These are phyloP conservation scores for Saxidomus purpurata DNA, from an alignment of 1,140 invertebrate species.

Conservation along the genomic window DNA sequence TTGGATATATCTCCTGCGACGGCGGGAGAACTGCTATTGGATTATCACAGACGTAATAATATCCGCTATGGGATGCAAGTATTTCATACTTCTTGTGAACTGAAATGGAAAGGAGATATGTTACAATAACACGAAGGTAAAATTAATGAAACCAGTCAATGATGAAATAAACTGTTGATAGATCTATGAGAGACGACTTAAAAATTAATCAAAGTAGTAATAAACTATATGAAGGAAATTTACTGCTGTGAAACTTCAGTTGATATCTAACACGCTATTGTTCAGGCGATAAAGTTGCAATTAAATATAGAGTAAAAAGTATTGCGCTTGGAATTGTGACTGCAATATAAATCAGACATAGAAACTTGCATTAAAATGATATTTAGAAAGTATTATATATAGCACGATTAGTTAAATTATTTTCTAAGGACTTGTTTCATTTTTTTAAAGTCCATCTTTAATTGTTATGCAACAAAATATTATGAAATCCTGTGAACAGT, in stretches of 20 bases:
- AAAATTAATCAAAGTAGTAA: no score
- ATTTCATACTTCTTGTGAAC: background rate
- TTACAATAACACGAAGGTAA: background rate
- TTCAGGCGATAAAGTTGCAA: no score
- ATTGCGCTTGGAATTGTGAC: no score
- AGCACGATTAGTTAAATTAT: no score
- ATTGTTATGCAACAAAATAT: background rate
- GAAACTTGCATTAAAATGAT: no score
- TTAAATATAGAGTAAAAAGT: no score
- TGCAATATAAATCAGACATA: no score
- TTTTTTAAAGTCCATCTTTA: background rate
- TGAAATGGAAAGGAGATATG: conserved; percentile 1
- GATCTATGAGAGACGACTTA: no score
- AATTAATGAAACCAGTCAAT: background rate
- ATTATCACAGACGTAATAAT: background rate
- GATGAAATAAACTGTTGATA: background rate
- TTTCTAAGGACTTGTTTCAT: background rate
- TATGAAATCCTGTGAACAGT: background rate
- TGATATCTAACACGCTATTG: no score
- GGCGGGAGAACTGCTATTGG: background rate
- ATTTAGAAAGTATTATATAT: no score
- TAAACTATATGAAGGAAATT: no score
- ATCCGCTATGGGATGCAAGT: background rate
- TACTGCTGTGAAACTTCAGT: no score
- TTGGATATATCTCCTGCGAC: background rate